Conservation (phyloP, 2,113 vertebrate species). For the Petromus typicus region DNA sequence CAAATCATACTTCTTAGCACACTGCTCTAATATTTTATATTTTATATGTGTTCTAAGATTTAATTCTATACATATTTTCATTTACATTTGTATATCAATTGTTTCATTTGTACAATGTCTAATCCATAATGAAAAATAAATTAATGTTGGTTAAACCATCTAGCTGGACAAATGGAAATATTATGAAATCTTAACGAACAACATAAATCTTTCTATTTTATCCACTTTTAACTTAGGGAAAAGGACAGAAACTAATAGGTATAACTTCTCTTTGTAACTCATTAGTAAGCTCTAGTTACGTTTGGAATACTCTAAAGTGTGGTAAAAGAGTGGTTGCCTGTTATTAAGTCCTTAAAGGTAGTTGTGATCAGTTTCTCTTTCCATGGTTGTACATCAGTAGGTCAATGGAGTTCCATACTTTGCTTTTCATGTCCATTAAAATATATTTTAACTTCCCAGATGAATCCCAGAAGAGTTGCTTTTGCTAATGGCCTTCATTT, state of each 20-base stretch:
- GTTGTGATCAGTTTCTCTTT: neutral
- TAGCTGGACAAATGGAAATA: neutral
- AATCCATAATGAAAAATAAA: neutral
- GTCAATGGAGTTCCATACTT: neutral
- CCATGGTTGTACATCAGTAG: neutral
- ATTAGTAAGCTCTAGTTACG: neutral
- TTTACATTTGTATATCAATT: neutral
- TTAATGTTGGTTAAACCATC: neutral
- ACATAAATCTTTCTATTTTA: neutral
- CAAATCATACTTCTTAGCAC: neutral
- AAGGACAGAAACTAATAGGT: neutral
- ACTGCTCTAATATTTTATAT: neutral
- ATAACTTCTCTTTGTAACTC: neutral
- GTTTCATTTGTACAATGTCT: neutral
- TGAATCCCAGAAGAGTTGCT: neutral
- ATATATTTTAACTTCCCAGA: neutral
- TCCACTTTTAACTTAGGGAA: neutral
- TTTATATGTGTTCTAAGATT: neutral
- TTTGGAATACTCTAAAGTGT: neutral
- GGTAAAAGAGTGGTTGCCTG: neutral
- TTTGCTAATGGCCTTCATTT: neutral
- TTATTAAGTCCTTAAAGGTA: neutral
- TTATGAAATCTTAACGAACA: neutral
- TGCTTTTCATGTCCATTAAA: neutral
- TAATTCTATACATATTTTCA: neutral